Base-by-base conservation (phyloP, 2,888 invertebrate genomes). In the Blastobasis adustella region DNA sequence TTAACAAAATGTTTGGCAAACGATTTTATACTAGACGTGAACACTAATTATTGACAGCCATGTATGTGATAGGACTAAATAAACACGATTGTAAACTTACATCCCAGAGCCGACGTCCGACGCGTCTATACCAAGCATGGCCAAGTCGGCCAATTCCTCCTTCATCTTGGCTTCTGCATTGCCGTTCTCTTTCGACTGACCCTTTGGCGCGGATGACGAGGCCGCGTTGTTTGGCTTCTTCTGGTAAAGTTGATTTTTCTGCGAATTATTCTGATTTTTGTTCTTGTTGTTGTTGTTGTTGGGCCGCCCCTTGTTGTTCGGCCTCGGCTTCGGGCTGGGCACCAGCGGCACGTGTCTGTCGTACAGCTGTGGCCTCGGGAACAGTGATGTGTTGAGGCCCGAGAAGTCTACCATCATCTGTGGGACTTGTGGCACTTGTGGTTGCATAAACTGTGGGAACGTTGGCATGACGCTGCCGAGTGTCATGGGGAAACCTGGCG, bases 101-200 rank as follows among this genome's bases (percentile, higher is more conserved):
- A 80, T 78, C 6, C 80, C 73, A 0, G 92, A 92, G 6, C 92
- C 92, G 60, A 92, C 91, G 71, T 96, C 96, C 40, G 93, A 93
- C 6, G 93, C 95, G 69, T 96, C 96, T 49, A 96, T 96, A 1
- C 96, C 96, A 49, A 96, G 85, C 93, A 96, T 92, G 4, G 94
- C 94, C 54, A 96, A 78, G 64, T 96, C 96, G 53, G 94, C 94
- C 62, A 89, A 79, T 65, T 90, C 93, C 69, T 80, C 89, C 76
- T 71, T 88, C 79, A 86, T 84, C 76, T 71, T 72, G 0, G 69
- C 54, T 0, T 59, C 62, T 0, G 62, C 58, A 5, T 58, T 58
- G 0, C 61, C 66, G 7, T 66, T 69, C 6, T 66, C 62, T 7
- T 55, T 59, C 5, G 52, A 37, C 43, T 54, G 46, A 10, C 40